A percentile compares a stretch with the other conserved stretches of the same genome.
phyloP scores from a whole-genome alignment of 1,140 invertebrate species.

The Drosophila mayri region DNA sequence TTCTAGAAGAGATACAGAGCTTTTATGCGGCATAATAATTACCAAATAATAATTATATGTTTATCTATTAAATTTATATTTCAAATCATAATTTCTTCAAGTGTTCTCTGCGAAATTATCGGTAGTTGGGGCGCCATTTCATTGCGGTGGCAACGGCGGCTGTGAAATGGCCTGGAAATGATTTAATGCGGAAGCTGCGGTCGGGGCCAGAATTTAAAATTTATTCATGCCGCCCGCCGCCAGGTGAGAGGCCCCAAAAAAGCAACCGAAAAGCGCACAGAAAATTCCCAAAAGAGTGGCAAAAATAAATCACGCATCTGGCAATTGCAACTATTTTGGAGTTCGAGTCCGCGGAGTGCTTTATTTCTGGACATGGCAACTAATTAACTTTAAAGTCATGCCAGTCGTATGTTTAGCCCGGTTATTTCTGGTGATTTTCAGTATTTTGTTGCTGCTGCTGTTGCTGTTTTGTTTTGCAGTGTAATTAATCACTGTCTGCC shows the following conservation, averaged over 20 bases:
- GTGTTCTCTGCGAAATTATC: not conserved
- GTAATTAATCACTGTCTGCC: conserved; percentile 82
- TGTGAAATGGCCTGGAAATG: conserved; percentile 82
- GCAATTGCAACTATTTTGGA: conserved; percentile 32
- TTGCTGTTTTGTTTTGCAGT: conserved; percentile 23
- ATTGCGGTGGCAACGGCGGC: conserved; percentile 74
- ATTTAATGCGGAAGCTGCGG: conserved; percentile 82
- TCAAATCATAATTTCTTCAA: not conserved
- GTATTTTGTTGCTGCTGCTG: conserved; percentile 11
- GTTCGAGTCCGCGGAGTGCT: conserved; percentile 38
- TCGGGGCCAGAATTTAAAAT: conserved; percentile 75
- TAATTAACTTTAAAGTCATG: conserved; percentile 75
- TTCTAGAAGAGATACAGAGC: not conserved
- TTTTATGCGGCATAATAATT: not conserved
- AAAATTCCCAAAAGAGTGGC: not conserved
- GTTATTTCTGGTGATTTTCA: conserved; percentile 56
- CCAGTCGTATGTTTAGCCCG: conserved; percentile 29
- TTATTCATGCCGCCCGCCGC: conserved; percentile 53
- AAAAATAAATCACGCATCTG: conserved; percentile 50
- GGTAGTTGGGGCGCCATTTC: conserved; percentile 25
- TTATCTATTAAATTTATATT: not conserved
- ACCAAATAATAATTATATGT: not conserved
- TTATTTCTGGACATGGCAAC: conserved; percentile 68
- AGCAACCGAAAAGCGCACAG: not conserved
- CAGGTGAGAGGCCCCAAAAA: conserved; percentile 52